Percentiles rank a stretch among this genome's conserved stretches.
These are phyloP conservation scores for Bryconaethiops microstoma DNA, from an alignment of 2,797 vertebrate genomes.

Conservation along the genomic window DNA sequence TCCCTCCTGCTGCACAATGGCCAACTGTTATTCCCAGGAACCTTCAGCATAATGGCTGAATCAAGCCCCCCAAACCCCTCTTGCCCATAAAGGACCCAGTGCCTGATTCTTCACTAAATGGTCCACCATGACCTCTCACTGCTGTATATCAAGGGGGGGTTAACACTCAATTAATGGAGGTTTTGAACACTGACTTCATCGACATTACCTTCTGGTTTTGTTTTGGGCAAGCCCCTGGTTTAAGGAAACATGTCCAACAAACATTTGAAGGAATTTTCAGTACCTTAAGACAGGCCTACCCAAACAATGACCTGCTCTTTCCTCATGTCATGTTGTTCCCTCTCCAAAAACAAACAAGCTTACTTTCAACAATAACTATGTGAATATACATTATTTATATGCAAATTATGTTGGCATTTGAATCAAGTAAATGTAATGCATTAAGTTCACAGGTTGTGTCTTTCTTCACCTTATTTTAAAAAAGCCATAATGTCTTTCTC, in stretches of 20 bases:
- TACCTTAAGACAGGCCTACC: slow-evolving; percentile 11
- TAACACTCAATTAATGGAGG: neutral
- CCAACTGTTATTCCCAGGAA: slow-evolving; percentile 30
- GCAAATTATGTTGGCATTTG: neutral
- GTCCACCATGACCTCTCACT: neutral
- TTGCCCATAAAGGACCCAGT: neutral
- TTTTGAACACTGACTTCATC: slow-evolving; percentile 20
- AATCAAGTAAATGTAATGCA: neutral
- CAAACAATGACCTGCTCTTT: neutral
- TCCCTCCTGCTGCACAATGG: slow-evolving; percentile 37
- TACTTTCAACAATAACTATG: neutral
- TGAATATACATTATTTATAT: neutral
- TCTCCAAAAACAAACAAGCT: neutral
- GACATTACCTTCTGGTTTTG: neutral
- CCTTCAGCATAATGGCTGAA: slow-evolving; percentile 9
- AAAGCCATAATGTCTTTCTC: slow-evolving; percentile 12
- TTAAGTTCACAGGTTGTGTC: neutral
- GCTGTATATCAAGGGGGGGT: neutral
- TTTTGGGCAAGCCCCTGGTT: neutral
- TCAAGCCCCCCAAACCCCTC: neutral
- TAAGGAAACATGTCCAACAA: slow-evolving; percentile 25
- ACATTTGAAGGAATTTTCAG: slow-evolving; percentile 53
- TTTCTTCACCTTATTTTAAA: neutral
- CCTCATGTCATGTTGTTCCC: neutral
- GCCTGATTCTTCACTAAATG: slow-evolving; percentile 13